Conservation (phyloP, 2,888 invertebrate genomes). For the Nomada lathburiana region DNA sequence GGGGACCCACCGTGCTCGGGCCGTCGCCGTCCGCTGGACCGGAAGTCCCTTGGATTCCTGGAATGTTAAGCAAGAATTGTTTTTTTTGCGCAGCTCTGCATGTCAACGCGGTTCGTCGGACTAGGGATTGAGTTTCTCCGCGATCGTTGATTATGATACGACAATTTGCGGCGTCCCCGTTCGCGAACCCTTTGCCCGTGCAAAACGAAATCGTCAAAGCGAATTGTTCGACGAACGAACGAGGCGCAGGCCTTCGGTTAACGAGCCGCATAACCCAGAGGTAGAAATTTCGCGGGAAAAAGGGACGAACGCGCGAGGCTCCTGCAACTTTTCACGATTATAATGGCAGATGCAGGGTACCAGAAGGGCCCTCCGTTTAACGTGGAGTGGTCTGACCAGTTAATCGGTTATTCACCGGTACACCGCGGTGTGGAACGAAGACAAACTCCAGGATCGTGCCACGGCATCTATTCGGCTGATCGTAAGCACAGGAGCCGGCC, state of each 20-base stretch:
- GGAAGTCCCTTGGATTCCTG: slow-evolving; percentile 67
- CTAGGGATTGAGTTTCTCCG: too few relatives aligned
- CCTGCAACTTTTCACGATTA: slow-evolving; percentile 56
- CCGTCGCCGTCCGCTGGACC: slow-evolving; percentile 78
- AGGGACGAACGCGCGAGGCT: neutral
- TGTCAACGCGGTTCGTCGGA: neutral
- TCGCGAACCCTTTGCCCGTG: too few relatives aligned
- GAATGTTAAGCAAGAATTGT: slow-evolving; percentile 32
- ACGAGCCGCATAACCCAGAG: neutral
- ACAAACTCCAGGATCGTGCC: slow-evolving; percentile 56
- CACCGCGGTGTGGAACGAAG: slow-evolving; percentile 46
- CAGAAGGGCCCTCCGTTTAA: slow-evolving; percentile 47
- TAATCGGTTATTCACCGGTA: slow-evolving; percentile 69
- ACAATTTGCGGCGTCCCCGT: too few relatives aligned
- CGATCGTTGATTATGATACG: too few relatives aligned
- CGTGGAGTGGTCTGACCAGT: slow-evolving; percentile 67
- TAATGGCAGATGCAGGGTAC: slow-evolving; percentile 53
- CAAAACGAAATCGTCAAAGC: too few relatives aligned
- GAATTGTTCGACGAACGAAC: too few relatives aligned
- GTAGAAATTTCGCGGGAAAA: slow-evolving; percentile 36
- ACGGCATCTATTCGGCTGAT: slow-evolving; percentile 62
- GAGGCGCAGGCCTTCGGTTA: slow-evolving; percentile 1
- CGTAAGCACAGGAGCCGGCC: slow-evolving; percentile 57
- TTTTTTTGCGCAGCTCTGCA: neutral
- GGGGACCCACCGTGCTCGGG: slow-evolving; percentile 76